Conservation (phyloP, 2,797 vertebrate genomes). For the Eulemur mongoz region DNA sequence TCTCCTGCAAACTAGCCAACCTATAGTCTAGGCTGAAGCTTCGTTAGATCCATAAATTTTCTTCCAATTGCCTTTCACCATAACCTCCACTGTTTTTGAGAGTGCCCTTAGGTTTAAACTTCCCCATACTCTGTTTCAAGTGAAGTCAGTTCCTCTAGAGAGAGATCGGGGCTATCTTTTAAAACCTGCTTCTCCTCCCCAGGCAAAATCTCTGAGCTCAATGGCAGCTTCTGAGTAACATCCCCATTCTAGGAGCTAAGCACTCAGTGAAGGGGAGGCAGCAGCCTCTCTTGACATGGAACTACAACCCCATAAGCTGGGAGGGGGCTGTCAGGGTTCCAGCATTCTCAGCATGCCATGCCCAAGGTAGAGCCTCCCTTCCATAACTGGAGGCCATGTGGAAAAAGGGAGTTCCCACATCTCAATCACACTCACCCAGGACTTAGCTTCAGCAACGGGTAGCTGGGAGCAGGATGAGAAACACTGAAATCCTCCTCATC, state of each 20-base stretch:
- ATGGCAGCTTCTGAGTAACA: background rate
- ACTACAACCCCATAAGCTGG: background rate
- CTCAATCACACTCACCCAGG: background rate
- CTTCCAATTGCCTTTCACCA: background rate
- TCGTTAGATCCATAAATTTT: background rate
- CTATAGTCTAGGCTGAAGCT: background rate
- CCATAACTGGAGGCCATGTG: background rate
- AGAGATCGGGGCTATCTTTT: background rate
- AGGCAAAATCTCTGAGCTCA: background rate
- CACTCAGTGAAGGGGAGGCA: background rate
- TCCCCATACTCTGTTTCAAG: background rate
- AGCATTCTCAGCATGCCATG: background rate
- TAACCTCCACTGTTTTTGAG: background rate
- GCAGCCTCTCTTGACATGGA: background rate
- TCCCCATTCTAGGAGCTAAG: background rate
- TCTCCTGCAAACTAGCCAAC: too few species aligned
- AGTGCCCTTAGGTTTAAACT: background rate
- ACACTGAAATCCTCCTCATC: background rate
- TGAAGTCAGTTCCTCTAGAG: background rate
- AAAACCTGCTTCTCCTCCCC: background rate
- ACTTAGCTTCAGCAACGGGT: background rate
- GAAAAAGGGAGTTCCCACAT: background rate
- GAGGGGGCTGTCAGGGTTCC: background rate
- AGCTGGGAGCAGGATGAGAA: background rate
- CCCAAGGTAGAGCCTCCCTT: background rate